Evolutionary conservation across 2,888 invertebrate genomes (phyloP).

Genomic region (Trissolcus japonicus): DNA sequence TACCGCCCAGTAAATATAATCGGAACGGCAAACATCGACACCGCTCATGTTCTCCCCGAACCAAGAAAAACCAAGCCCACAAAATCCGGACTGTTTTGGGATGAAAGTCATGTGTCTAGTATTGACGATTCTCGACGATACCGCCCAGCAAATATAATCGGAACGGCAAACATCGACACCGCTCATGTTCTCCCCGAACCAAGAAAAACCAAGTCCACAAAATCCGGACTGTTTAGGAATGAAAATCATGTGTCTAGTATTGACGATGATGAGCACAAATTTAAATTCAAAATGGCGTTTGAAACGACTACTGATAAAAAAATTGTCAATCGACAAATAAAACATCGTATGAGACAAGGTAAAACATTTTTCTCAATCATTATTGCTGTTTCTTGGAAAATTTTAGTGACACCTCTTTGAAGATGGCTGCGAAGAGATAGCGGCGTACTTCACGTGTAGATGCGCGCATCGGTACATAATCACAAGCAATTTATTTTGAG

Average conservation of each 20-base stretch:
- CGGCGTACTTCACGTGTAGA: too few species aligned
- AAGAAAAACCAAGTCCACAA: constrained; percentile 16
- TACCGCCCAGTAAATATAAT: constrained; percentile 57
- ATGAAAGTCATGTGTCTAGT: not conserved
- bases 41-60: constrained; percentile 64
- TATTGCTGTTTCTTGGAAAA: too few species aligned
- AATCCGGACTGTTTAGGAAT: not conserved
- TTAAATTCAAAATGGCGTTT: constrained; percentile 25
- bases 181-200: constrained; percentile 64
- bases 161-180: constrained; percentile 62
- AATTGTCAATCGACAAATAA: constrained; percentile 17
- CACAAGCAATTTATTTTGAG: too few species aligned
- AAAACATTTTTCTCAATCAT: not conserved
- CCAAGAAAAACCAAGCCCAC: constrained; percentile 23
- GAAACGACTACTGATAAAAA: constrained; percentile 41
- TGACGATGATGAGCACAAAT: constrained; percentile 16
- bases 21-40: constrained; percentile 63
- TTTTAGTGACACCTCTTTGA: too few species aligned
- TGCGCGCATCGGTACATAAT: too few species aligned
- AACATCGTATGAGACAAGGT: constrained; percentile 28
- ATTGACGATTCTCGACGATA: too few species aligned
- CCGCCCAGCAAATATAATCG: constrained; percentile 59
- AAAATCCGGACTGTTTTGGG: constrained; percentile 1
- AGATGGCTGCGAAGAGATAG: too few species aligned
- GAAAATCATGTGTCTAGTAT: not conserved